phyloP scores from a whole-genome alignment of 2,888 invertebrate genomes.

The Seira musarum region DNA sequence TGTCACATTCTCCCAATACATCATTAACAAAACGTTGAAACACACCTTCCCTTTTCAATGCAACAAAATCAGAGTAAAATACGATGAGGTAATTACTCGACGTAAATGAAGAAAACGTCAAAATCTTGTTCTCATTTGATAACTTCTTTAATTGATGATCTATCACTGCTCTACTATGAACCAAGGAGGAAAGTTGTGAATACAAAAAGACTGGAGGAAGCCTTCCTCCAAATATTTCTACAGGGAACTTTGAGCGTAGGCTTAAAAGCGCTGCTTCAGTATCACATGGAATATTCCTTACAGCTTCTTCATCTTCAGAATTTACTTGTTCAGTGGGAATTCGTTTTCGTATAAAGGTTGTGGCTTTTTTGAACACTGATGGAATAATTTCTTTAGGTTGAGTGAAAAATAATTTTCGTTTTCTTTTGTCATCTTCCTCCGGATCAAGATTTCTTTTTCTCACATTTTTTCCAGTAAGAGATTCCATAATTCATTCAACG shows the following conservation, averaged over 20 bases:
- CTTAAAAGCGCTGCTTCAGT: slow-evolving; percentile 56
- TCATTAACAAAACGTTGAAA: slow-evolving; percentile 58
- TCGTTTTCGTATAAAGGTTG: slow-evolving; percentile 28
- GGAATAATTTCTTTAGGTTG: slow-evolving; percentile 52
- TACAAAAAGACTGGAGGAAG: slow-evolving; percentile 56
- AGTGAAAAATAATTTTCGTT: not conserved
- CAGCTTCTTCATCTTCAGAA: slow-evolving; percentile 23
- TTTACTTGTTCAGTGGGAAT: slow-evolving; percentile 29
- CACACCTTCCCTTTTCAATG: slow-evolving; percentile 44
- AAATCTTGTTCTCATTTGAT: slow-evolving; percentile 55
- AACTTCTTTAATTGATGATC: slow-evolving; percentile 55
- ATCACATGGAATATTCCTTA: slow-evolving; percentile 51
- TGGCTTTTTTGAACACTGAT: slow-evolving; percentile 39
- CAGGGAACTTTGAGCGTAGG: slow-evolving; percentile 37
- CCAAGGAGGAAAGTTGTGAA: slow-evolving; percentile 50
- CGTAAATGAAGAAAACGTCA: slow-evolving; percentile 59
- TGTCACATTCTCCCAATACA: slow-evolving; percentile 38
- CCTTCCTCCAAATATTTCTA: slow-evolving; percentile 40
- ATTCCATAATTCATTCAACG: no score
- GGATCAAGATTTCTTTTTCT: slow-evolving; percentile 18
- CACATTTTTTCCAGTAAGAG: slow-evolving; percentile 27
- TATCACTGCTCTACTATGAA: slow-evolving; percentile 51
- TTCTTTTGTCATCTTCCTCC: not conserved
- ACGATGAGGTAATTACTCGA: slow-evolving; percentile 59
- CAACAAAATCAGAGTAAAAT: slow-evolving; percentile 55